phyloP scores from a whole-genome alignment of 2,888 invertebrate genomes.

The Nymphalis polychloros region DNA sequence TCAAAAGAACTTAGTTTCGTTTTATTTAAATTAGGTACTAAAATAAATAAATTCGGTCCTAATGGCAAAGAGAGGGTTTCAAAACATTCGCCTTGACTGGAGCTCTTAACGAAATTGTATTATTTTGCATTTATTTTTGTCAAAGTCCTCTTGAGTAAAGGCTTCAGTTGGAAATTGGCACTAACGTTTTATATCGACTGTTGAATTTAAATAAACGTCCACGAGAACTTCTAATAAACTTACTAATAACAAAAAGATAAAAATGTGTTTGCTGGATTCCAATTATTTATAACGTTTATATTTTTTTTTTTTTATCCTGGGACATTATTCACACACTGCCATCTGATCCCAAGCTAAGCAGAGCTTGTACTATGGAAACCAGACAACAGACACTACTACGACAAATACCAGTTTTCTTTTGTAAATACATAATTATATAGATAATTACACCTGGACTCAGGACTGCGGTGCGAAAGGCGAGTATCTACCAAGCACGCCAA shows the following conservation, averaged over 20 bases:
- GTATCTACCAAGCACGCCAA: too few species aligned
- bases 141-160: constrained; percentile 60
- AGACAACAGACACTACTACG: too few species aligned
- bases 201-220: not conserved
- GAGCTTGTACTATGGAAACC: too few species aligned
- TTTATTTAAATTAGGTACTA: constrained; percentile 78
- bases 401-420: too few species aligned
- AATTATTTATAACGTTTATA: too few species aligned
- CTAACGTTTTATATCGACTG: constrained; percentile 28
- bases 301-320: too few species aligned
- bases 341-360: too few species aligned
- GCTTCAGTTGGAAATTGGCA: constrained; percentile 51
- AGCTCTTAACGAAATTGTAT: constrained; percentile 78
- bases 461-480: too few species aligned
- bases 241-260: constrained; percentile 7
- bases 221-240: constrained; percentile 13
- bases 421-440: too few species aligned
- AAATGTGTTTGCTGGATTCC: not conserved
- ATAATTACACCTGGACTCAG: too few species aligned
- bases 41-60: constrained; percentile 71
- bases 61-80: constrained; percentile 61
- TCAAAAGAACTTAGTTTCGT: constrained; percentile 73
- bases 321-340: too few species aligned
- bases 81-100: constrained; percentile 62
- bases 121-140: constrained; percentile 80